Conservation (phyloP, 2,113 vertebrate species). For the Podiceps cristatus region DNA sequence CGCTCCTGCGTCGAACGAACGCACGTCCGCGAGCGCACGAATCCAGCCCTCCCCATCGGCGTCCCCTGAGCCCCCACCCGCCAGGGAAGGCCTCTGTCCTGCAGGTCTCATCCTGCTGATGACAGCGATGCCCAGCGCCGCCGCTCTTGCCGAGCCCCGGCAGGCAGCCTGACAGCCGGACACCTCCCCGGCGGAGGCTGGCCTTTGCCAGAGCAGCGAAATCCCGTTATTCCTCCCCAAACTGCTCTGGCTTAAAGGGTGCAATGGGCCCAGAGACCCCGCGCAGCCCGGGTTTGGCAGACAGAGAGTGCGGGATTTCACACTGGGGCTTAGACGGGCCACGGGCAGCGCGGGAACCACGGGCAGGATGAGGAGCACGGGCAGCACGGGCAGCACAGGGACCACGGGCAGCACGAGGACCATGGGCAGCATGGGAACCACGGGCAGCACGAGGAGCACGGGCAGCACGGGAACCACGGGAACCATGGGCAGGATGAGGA, state of each 20-base stretch:
- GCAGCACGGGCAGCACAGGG: too few relatives aligned
- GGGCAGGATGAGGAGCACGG: too few relatives aligned
- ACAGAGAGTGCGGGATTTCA: neutral
- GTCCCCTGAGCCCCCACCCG: neutral
- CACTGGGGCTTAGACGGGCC: rapidly evolving
- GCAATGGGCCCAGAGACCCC: rapidly evolving
- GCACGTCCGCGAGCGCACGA: rapidly evolving
- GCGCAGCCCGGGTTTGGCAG: rapidly evolving
- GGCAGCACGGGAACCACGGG: too few relatives aligned
- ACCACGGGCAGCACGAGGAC: neutral
- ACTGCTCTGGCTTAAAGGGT: neutral
- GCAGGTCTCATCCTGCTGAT: neutral
- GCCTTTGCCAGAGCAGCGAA: neutral
- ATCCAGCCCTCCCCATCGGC: neutral
- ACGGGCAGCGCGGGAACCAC: neutral
- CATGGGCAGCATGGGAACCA: too few relatives aligned
- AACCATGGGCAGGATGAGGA: too few relatives aligned
- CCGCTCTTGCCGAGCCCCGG: rapidly evolving
- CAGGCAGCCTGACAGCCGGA: neutral
- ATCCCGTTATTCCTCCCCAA: neutral
- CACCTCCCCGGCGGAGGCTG: neutral
- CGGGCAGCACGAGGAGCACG: too few relatives aligned
- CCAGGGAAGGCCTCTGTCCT: rapidly evolving
- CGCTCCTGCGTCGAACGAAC: too few relatives aligned
- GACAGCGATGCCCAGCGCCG: neutral